Evolutionary conservation across 2,113 vertebrate species (phyloP).

Genomic region (Lethenteron camtschaticum): DNA sequence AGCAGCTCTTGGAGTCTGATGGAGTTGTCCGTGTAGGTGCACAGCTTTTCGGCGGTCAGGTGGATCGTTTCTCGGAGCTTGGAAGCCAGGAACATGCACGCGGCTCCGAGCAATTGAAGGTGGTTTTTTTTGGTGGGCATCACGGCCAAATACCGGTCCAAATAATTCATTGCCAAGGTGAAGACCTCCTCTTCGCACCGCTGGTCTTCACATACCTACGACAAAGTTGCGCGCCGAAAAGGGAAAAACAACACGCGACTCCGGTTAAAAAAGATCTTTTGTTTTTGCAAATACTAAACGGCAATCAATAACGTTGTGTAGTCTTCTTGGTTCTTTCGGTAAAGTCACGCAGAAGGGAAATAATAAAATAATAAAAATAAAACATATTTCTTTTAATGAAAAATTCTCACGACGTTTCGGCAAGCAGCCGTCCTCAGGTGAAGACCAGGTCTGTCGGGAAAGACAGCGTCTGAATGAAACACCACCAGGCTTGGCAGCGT

Average conservation of each 20-base stretch:
- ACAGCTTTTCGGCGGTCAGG: constrained; percentile 76
- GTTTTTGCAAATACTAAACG: neutral
- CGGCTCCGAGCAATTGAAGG: constrained; percentile 73
- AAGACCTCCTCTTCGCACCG: constrained; percentile 94
- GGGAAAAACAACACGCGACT: constrained; percentile 10
- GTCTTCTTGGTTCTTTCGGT: no score
- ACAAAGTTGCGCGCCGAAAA: constrained; percentile 41
- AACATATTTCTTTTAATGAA: no score
- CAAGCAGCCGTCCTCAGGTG: no score
- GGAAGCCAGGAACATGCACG: constrained; percentile 92
- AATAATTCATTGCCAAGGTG: constrained; percentile 90
- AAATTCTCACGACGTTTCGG: no score
- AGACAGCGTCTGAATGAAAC: no score
- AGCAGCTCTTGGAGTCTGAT: constrained; percentile 64
- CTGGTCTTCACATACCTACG: constrained; percentile 21
- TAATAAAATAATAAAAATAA: no score
- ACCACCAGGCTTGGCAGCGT: no score
- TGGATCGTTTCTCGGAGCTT: constrained; percentile 98
- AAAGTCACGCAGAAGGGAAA: no score
- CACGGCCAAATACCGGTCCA: constrained; percentile 86
- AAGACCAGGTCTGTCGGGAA: no score
- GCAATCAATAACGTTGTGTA: no score
- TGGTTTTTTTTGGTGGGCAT: constrained; percentile 63
- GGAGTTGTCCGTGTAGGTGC: constrained; percentile 91
- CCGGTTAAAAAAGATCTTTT: neutral